A percentile compares a stretch with the other conserved stretches of the same genome.
These are phyloP conservation scores for Parotia lawesii DNA, from an alignment of 2,113 vertebrate genomes.

Conservation along the genomic window DNA sequence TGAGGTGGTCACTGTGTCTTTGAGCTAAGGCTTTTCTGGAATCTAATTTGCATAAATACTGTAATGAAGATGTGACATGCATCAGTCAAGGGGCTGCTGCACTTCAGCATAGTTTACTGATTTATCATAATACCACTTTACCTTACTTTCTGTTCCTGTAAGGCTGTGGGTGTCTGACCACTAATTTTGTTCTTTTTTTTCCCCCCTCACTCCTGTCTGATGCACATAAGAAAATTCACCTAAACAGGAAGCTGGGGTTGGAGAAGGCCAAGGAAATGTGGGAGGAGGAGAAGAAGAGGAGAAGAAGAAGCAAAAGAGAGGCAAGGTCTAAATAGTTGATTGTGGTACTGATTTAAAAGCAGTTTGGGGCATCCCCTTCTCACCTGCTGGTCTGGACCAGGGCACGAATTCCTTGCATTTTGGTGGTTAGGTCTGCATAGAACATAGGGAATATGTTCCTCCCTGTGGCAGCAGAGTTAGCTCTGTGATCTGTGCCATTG, in stretches of 20 bases:
- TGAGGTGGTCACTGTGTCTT: background rate
- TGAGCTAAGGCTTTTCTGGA: background rate
- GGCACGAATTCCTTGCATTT: background rate
- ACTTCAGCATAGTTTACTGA: background rate
- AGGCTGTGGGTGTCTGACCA: background rate
- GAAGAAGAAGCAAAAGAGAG: slow-evolving; percentile 98
- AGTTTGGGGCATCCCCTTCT: background rate
- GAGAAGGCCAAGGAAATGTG: slow-evolving; percentile 77
- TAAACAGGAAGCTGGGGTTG: slow-evolving; percentile 83
- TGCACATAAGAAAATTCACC: slow-evolving; percentile 79
- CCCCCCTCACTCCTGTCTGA: background rate
- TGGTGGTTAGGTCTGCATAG: background rate
- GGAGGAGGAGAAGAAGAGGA: slow-evolving; percentile 94
- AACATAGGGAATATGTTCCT: background rate
- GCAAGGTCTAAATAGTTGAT: slow-evolving; percentile 67
- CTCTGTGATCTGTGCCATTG: background rate
- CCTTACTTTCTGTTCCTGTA: background rate
- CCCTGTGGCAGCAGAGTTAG: background rate
- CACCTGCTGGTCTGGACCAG: background rate
- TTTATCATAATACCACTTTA: background rate
- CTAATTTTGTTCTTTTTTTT: background rate
- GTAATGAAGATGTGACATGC: background rate
- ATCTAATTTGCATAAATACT: background rate
- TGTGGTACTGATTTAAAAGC: background rate
- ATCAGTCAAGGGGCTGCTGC: background rate